Conservation (phyloP, 1,140 invertebrate genomes). For the Drosophila arizonae region DNA sequence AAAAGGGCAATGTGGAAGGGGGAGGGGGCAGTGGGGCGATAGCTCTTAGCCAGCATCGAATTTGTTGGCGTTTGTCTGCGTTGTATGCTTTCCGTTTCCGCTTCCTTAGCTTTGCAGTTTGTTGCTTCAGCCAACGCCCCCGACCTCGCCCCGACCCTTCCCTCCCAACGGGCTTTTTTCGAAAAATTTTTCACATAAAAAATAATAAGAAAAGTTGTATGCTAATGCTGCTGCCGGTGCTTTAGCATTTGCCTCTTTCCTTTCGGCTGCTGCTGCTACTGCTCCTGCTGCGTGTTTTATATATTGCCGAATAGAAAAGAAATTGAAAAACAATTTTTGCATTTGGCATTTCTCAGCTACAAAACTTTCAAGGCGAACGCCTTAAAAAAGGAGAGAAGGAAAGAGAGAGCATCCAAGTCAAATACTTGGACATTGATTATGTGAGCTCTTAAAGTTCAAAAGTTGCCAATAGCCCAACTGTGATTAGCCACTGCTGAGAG, state of each 20-base stretch:
- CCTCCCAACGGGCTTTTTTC: constrained; percentile 24
- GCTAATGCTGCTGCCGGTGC: constrained; percentile 69
- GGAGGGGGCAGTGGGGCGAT: constrained; percentile 24
- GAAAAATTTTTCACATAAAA: constrained; percentile 80
- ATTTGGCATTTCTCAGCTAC: constrained; percentile 68
- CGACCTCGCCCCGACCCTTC: not conserved
- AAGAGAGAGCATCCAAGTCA: constrained; percentile 30
- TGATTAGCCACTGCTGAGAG: constrained; percentile 29
- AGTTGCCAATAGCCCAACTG: constrained; percentile 36
- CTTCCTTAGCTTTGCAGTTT: constrained; percentile 78
- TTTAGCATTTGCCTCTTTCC: constrained; percentile 12
- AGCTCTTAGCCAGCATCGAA: constrained; percentile 47
- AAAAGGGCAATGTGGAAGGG: constrained; percentile 19
- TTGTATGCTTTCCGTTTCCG: constrained; percentile 80
- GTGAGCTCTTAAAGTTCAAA: constrained; percentile 49
- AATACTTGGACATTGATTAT: constrained; percentile 53
- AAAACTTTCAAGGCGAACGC: constrained; percentile 45
- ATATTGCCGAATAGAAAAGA: constrained; percentile 65
- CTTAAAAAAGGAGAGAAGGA: constrained; percentile 33
- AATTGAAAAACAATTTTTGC: constrained; percentile 80
- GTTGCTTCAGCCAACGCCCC: constrained; percentile 31
- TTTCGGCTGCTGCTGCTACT: constrained; percentile 43
- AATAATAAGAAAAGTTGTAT: constrained; percentile 82
- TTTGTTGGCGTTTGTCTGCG: constrained; percentile 73
- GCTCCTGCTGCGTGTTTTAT: constrained; percentile 55